Evolutionary conservation across 2,797 vertebrate genomes (phyloP), one percentile per base, ranked within the genome.

Genomic region (Diceros bicornis): DNA sequence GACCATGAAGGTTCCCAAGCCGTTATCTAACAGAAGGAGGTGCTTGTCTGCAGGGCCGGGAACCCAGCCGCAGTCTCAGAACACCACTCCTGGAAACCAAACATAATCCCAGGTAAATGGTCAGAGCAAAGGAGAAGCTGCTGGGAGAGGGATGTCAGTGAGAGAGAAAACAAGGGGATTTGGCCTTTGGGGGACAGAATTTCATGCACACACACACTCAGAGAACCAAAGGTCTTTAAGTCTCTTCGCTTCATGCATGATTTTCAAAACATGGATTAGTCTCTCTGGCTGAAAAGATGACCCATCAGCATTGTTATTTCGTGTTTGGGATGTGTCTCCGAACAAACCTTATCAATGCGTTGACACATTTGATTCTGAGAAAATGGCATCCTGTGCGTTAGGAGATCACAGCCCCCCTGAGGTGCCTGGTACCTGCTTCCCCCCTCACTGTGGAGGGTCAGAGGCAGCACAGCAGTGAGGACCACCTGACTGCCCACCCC

Each of bases 71-170:
- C 50, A 50, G 94, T 75, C 23, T 86, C 27, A 62, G 62, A 27
- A 74, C 68, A 44, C 29, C 13, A 25, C 41, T 87, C 64, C 61
- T 88, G 44, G 52, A 82, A 84, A 81, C 18, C 27, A 10, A 92
- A 95, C 87, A 88, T 34, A 83, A 94, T 81, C 79, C 7, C 1
- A 59, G 4, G 32, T 59, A 91, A 71, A 32, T 23, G n/a, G 93
- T 81, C 78, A 92, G 75, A 89, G 71, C 29, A 68, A 89, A 8
- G 23, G 13, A 50, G 16, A 91, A 71, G 88, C 32, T 34, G 25
- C 29, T 32, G 13, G 71, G 29, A 4, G 71, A 82, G 9, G 8
- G 7, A n/a, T 52, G 37, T 52, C 52, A 50, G 12, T 69, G 37
- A 95, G 50, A 75, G 37, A 66, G 21, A 71, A 62, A 29, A 12